These are phyloP conservation scores for Macaca nemestrina DNA, from an alignment of 2,113 vertebrate species.

Conservation along the genomic window DNA sequence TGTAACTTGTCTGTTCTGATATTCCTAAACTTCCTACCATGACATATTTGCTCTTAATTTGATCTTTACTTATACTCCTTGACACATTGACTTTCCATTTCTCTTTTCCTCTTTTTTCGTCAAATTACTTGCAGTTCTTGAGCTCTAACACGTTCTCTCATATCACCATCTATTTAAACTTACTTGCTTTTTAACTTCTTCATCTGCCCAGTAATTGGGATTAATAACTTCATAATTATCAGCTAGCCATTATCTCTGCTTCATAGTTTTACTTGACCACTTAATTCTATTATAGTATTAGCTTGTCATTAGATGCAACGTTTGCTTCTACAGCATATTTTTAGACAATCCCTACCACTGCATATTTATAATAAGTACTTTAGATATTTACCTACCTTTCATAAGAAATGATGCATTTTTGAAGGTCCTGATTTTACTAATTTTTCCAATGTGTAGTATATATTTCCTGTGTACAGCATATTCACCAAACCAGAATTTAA, in stretches of 20 bases:
- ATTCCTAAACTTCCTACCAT: neutral
- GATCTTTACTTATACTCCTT: neutral
- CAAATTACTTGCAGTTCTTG: neutral
- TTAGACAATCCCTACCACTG: rapidly evolving
- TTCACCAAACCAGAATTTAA: neutral
- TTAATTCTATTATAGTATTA: neutral
- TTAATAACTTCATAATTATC: neutral
- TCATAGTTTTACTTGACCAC: neutral
- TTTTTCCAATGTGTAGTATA: neutral
- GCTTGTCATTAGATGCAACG: neutral
- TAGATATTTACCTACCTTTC: neutral
- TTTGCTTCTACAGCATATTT: neutral
- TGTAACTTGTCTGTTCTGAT: neutral
- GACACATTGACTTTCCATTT: neutral
- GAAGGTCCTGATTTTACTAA: neutral
- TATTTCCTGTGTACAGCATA: neutral
- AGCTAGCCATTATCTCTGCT: neutral
- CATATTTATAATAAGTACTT: neutral
- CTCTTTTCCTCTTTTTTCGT: neutral
- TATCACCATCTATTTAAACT: neutral
- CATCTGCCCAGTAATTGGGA: neutral
- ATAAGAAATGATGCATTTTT: neutral
- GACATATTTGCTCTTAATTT: neutral
- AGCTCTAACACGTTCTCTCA: neutral
- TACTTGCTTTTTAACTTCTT: neutral